Evolutionary conservation across 2,113 vertebrate genomes (phyloP).

Genomic region (Labeo rohita): DNA sequence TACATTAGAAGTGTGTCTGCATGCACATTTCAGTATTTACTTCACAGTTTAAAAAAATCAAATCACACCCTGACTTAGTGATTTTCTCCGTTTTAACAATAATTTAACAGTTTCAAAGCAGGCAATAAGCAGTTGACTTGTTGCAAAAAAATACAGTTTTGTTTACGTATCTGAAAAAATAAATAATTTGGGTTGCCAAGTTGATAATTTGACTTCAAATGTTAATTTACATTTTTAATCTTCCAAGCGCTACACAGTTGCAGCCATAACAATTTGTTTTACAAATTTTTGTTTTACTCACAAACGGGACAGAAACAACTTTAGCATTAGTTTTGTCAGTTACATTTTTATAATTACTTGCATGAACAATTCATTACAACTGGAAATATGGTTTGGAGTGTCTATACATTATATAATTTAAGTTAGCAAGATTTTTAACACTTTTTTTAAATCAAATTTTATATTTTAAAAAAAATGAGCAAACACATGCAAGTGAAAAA

Average conservation of each 20-base stretch:
- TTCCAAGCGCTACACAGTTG: background rate
- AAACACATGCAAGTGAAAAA: background rate
- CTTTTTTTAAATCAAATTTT: background rate
- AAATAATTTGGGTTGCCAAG: background rate
- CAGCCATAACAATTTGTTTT: background rate
- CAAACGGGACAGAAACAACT: background rate
- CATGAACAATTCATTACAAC: background rate
- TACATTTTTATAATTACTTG: background rate
- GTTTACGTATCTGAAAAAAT: background rate
- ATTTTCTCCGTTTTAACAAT: background rate
- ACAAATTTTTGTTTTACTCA: background rate
- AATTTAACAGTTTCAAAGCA: background rate
- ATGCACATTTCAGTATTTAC: background rate
- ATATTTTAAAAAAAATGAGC: background rate
- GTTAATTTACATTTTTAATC: background rate
- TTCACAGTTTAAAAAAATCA: background rate
- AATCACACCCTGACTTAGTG: background rate
- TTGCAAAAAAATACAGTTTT: background rate
- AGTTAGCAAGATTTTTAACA: background rate
- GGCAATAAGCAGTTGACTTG: background rate
- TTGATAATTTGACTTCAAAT: background rate
- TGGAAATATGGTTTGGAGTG: background rate
- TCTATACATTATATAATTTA: background rate
- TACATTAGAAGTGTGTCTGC: background rate
- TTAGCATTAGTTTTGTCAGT: background rate